These are phyloP conservation scores for Philotrypesis tridentata DNA, from an alignment of 1,140 invertebrate genomes.

Conservation along the genomic window DNA sequence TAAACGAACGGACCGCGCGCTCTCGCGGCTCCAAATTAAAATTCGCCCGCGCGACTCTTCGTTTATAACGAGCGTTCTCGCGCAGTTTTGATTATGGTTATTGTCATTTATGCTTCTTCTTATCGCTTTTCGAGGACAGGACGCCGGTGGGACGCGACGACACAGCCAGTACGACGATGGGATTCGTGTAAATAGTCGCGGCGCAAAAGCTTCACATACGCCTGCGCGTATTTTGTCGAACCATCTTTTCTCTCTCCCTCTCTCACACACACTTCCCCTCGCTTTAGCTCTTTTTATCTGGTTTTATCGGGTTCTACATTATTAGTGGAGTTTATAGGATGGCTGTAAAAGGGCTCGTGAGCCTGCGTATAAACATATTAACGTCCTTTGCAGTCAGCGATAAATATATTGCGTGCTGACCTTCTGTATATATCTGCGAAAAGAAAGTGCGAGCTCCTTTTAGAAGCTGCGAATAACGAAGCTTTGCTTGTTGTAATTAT, in stretches of 20 bases:
- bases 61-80: too few relatives aligned
- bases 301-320: slow-evolving; percentile 31
- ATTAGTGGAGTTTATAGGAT: slow-evolving; percentile 20
- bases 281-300: slow-evolving; percentile 12
- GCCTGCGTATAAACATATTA: slow-evolving; percentile 10
- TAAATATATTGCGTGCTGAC: slow-evolving; percentile 4
- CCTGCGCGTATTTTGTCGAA: not conserved
- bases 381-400: not conserved
- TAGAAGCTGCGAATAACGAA: not conserved
- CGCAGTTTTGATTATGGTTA: not conserved
- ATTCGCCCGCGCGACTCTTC: slow-evolving; percentile 13
- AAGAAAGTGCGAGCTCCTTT: not conserved
- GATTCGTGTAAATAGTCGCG: slow-evolving; percentile 10
- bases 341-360: not conserved
- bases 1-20: slow-evolving; percentile 50
- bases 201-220: slow-evolving; percentile 7
- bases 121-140: not conserved
- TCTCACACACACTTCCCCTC: too few relatives aligned
- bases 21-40: slow-evolving; percentile 64
- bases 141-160: too few relatives aligned
- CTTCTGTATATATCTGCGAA: not conserved
- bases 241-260: not conserved
- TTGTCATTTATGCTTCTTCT: not conserved
- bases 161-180: too few relatives aligned
- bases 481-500: too few relatives aligned